Percentiles rank a stretch among this genome's conserved stretches.
Conservation (phyloP, 2,113 vertebrate species). For the Menidia beryllina region DNA sequence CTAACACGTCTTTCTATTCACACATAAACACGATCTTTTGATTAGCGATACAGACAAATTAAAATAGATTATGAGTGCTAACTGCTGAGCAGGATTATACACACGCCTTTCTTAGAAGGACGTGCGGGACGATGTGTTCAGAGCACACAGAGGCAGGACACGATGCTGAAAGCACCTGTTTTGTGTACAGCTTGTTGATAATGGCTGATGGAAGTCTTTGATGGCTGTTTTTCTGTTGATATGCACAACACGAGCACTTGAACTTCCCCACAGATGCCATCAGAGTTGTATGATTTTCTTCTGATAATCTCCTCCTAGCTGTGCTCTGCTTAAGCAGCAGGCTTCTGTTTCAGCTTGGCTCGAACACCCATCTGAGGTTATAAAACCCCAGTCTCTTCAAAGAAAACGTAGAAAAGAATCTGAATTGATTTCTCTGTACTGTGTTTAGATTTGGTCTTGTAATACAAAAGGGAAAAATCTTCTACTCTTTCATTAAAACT, state of each 20-base stretch:
- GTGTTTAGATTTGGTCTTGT: not conserved
- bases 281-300: constrained; percentile 18
- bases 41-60: not conserved
- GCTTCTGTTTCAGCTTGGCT: constrained; percentile 59
- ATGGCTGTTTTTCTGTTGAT: not conserved
- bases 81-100: too few relatives aligned
- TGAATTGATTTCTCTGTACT: not conserved
- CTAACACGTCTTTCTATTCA: too few relatives aligned
- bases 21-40: too few relatives aligned
- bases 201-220: not conserved
- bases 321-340: constrained; percentile 58
- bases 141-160: not conserved
- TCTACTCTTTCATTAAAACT: not conserved
- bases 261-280: not conserved
- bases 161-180: not conserved
- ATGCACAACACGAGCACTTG: too few relatives aligned
- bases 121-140: not conserved
- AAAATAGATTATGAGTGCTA: not conserved
- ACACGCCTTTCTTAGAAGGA: not conserved
- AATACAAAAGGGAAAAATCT: constrained; percentile 8
- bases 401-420: not conserved
- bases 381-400: not conserved
- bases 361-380: constrained; percentile 28
- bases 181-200: not conserved
- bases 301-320: constrained; percentile 29